Percentiles rank a stretch among this genome's conserved stretches.
Evolutionary conservation across 1,140 invertebrate genomes (phyloP).

Genomic region (Drosophila ercepeae): DNA sequence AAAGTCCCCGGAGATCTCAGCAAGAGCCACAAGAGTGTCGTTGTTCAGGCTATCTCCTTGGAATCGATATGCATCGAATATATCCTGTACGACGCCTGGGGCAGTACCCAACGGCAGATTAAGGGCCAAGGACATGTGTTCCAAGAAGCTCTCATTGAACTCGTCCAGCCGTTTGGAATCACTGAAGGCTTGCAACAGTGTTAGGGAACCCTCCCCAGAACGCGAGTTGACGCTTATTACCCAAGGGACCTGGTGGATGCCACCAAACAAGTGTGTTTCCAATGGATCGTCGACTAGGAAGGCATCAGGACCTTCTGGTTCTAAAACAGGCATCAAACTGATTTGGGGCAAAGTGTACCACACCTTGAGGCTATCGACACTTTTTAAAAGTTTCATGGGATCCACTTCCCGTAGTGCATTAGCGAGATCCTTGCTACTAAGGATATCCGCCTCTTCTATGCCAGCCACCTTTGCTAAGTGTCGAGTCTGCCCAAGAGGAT

Average conservation of each 20-base stretch:
- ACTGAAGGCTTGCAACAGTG: conserved; percentile 17
- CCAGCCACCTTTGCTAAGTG: conserved; percentile 44
- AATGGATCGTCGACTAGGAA: conserved; percentile 81
- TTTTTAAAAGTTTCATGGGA: conserved; percentile 56
- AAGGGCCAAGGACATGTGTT: conserved; percentile 11
- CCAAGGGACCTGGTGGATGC: conserved; percentile 81
- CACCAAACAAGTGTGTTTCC: conserved; percentile 58
- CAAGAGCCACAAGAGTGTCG: conserved; percentile 30
- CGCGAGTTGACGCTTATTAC: conserved; percentile 75
- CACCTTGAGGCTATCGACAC: conserved; percentile 61
- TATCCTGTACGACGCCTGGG: conserved; percentile 1
- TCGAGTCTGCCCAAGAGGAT: conserved; percentile 83
- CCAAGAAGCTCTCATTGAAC: conserved; percentile 53
- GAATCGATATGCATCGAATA: conserved; percentile 24
- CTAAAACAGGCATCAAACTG: conserved; percentile 75
- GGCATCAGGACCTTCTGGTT: conserved; percentile 54
- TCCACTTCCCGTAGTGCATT: conserved; percentile 75
- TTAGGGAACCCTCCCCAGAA: conserved; percentile 60
- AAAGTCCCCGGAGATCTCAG: conserved; percentile 51
- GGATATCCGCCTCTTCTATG: conserved; percentile 27
- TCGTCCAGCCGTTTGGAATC: conserved; percentile 4
- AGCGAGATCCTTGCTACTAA: conserved; percentile 45
- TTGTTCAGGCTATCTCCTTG: conserved; percentile 32
- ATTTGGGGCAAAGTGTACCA: conserved; percentile 73
- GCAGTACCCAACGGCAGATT: conserved; percentile 24